These are phyloP conservation scores for Bombus waltoni DNA, from an alignment of 1,140 invertebrate species.

Conservation along the genomic window DNA sequence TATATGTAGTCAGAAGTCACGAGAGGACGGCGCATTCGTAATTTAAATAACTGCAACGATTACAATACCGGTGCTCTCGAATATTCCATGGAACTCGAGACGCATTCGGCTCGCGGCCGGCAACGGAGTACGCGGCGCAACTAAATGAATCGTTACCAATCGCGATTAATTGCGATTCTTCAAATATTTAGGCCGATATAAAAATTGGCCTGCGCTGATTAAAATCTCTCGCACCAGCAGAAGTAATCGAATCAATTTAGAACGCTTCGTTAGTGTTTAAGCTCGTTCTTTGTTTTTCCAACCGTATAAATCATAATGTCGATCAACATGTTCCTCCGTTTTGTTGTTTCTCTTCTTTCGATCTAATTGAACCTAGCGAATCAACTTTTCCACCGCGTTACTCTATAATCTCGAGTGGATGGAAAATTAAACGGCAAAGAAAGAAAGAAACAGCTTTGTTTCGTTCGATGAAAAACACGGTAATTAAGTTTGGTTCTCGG, in stretches of 20 bases:
- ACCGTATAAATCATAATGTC: constrained; percentile 20
- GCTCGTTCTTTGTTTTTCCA: constrained; percentile 9
- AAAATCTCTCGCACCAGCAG: constrained; percentile 30
- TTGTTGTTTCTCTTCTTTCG: too few relatives aligned
- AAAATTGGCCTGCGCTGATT: constrained; percentile 42
- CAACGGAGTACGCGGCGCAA: background rate
- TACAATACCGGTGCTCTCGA: constrained; percentile 7
- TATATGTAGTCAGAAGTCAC: constrained; percentile 22
- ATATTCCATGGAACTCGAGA: constrained; percentile 1
- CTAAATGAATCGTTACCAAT: constrained; percentile 49
- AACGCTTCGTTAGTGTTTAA: constrained; percentile 44
- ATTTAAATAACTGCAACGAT: constrained; percentile 50
- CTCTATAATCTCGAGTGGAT: too few relatives aligned
- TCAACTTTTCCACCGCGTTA: background rate
- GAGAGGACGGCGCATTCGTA: constrained; percentile 24
- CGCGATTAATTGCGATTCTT: constrained; percentile 48
- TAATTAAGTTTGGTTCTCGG: background rate
- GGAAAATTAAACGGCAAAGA: background rate
- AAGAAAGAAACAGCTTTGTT: background rate
- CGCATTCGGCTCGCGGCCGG: background rate
- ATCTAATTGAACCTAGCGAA: background rate
- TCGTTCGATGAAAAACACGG: background rate
- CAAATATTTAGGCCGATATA: constrained; percentile 23
- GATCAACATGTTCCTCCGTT: background rate
- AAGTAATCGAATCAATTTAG: constrained; percentile 43